phyloP scores from a whole-genome alignment of 2,113 vertebrate genomes.

The Empidonax traillii region DNA sequence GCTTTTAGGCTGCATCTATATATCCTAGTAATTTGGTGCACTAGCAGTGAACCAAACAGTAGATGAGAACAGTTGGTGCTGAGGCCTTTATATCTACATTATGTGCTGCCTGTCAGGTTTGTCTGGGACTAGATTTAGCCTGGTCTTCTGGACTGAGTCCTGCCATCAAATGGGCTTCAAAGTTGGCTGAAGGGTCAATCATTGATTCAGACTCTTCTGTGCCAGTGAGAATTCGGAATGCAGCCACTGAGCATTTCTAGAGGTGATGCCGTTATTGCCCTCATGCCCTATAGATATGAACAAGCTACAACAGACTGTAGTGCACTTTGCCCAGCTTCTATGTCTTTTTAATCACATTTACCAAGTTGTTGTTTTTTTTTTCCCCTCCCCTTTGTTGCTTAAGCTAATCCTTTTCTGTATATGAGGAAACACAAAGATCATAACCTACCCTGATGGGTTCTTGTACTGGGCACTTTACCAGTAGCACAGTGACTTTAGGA shows the following conservation, averaged over 20 bases:
- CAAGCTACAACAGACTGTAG: not conserved
- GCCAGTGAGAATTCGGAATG: fast-evolving
- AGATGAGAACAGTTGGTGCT: not conserved
- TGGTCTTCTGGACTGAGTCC: not conserved
- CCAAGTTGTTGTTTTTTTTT: not conserved
- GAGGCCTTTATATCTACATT: fast-evolving
- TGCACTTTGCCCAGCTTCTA: not conserved
- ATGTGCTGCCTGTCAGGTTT: not conserved
- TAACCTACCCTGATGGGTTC: not conserved
- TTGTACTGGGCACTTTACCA: not conserved
- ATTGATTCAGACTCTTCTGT: not conserved
- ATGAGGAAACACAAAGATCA: not conserved
- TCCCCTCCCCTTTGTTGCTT: not conserved
- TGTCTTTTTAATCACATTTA: not conserved
- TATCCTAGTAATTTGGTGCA: too few relatives aligned
- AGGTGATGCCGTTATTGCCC: not conserved
- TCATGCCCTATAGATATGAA: not conserved
- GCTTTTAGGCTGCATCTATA: not conserved
- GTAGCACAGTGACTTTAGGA: not conserved
- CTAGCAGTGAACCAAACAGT: not conserved
- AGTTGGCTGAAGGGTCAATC: not conserved
- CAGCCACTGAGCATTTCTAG: not conserved
- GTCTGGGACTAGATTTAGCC: not conserved
- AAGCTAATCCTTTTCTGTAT: not conserved
- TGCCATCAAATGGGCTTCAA: not conserved